Percentiles rank a stretch among this genome's conserved stretches.
Evolutionary conservation across 2,797 vertebrate genomes (phyloP).

Genomic region (Peromyscus eremicus): DNA sequence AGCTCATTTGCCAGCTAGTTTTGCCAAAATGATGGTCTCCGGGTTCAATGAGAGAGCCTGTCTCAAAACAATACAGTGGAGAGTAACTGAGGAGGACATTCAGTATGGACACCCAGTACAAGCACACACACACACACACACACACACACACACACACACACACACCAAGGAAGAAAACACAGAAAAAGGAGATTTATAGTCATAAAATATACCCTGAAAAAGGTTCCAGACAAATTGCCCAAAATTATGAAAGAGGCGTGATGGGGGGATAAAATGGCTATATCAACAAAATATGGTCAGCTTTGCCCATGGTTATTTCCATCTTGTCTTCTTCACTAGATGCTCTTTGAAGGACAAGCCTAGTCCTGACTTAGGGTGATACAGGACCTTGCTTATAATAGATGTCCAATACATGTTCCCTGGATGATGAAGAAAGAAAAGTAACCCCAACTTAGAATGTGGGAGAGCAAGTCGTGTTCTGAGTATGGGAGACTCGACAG

Average conservation of each 20-base stretch:
- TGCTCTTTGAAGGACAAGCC: neutral
- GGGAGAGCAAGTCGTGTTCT: neutral
- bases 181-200: neutral
- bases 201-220: neutral
- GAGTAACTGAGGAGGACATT: neutral
- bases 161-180: neutral
- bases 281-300: neutral
- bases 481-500: neutral
- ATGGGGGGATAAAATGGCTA: neutral
- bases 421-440: neutral
- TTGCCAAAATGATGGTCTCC: neutral
- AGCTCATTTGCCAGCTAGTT: neutral
- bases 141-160: neutral
- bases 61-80: neutral
- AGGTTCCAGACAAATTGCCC: neutral
- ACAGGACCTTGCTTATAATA: neutral
- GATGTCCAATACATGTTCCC: neutral
- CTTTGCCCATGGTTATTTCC: neutral
- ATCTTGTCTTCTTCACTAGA: neutral
- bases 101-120: too few species aligned
- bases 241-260: neutral
- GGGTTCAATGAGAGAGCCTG: neutral
- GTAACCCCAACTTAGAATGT: fast-evolving
- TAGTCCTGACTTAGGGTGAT: neutral
- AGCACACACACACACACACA: neutral